These are phyloP conservation scores for Drosophila koepferae DNA, from an alignment of 2,888 invertebrate genomes.

Conservation along the genomic window DNA sequence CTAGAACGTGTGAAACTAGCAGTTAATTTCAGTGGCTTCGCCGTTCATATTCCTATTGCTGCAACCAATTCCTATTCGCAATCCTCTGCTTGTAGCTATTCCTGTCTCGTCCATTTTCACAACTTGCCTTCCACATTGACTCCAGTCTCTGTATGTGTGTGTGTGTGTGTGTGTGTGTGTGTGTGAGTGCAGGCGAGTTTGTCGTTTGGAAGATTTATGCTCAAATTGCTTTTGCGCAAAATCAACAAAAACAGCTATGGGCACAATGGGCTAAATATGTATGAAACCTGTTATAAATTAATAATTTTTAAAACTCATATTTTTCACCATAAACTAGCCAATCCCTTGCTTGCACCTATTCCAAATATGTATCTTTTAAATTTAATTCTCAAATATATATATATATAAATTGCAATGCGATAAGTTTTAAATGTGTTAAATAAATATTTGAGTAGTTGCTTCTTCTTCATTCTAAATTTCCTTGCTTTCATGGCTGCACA, in stretches of 20 bases:
- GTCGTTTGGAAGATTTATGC: conserved; percentile 77
- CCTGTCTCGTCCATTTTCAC: conserved; percentile 58
- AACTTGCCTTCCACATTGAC: conserved; percentile 40
- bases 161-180: conserved; percentile 25
- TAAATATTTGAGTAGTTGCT: not conserved
- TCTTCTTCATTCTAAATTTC: not conserved
- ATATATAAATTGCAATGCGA: not conserved
- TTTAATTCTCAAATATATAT: too few species aligned
- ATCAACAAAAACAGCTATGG: conserved; percentile 62
- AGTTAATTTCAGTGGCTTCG: conserved; percentile 69
- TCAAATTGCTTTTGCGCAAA: conserved; percentile 77
- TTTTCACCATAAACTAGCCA: too few species aligned
- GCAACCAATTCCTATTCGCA: conserved; percentile 35
- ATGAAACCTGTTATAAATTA: not conserved
- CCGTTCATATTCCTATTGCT: conserved; percentile 57
- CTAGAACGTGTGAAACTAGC: conserved; percentile 75
- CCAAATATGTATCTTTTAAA: too few species aligned
- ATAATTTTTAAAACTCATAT: not conserved
- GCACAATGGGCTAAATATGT: conserved; percentile 39
- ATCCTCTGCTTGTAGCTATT: conserved; percentile 49
- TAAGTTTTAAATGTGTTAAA: not conserved
- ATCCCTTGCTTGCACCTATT: too few species aligned
- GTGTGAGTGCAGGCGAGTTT: conserved; percentile 60
- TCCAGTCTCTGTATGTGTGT: not conserved
- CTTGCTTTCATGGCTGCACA: too few species aligned